These are phyloP conservation scores for Nesogale talazaci DNA, from an alignment of 2,113 vertebrate species.

Conservation along the genomic window DNA sequence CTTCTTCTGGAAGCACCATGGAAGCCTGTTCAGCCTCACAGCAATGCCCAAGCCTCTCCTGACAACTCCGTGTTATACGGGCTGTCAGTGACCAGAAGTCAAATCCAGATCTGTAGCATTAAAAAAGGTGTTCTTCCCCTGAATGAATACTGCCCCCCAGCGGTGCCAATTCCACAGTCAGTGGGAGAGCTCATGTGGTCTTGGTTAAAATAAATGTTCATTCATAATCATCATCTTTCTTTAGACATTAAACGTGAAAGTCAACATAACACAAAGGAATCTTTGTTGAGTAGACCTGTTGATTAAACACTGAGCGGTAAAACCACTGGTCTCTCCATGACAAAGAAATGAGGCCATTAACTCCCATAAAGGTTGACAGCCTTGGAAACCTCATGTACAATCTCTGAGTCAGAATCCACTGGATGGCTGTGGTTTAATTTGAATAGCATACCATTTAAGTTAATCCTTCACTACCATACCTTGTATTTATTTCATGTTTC, in stretches of 20 bases:
- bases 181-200: neutral
- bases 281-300: too few species aligned
- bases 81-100: neutral
- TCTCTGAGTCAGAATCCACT: too few species aligned
- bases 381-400: too few species aligned
- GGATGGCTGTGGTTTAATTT: neutral
- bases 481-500: neutral
- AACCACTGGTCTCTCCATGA: too few species aligned
- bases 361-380: too few species aligned
- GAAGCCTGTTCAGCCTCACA: neutral
- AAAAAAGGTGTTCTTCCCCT: neutral
- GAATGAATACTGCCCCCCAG: neutral
- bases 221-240: neutral
- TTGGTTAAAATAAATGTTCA: neutral
- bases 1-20: neutral
- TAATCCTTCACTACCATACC: neutral
- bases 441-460: neutral
- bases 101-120: neutral
- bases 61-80: neutral
- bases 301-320: too few species aligned
- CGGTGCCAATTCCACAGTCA: neutral
- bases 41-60: neutral
- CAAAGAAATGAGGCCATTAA: too few species aligned
- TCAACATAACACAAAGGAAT: too few species aligned
- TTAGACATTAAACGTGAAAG: too few species aligned